phyloP scores from a whole-genome alignment of 35 echinoderm and acorn worm species.

The Apostichopus californicus region DNA sequence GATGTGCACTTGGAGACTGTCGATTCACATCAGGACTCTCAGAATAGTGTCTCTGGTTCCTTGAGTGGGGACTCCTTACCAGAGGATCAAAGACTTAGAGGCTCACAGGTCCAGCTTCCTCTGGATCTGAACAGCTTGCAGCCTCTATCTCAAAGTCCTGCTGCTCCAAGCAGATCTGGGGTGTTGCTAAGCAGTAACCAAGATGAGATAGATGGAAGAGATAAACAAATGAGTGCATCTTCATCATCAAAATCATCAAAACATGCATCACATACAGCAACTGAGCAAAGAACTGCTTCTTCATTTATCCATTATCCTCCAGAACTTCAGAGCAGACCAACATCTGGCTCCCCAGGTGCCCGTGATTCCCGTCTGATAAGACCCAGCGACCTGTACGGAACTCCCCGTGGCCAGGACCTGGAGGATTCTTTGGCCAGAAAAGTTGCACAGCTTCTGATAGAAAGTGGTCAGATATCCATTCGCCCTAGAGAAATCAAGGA shows the following conservation, averaged over 20 bases:
- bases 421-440: constrained; percentile 55
- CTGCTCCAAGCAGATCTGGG: constrained; percentile 36
- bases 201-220: neutral
- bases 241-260: neutral
- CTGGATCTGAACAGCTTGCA: constrained; percentile 45
- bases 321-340: constrained; percentile 43
- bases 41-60: constrained; percentile 24
- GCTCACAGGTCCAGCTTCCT: constrained; percentile 55
- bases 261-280: no score
- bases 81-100: constrained; percentile 36
- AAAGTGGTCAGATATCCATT: constrained; percentile 29
- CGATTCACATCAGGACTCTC: constrained; percentile 14
- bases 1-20: neutral
- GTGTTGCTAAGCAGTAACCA: constrained; percentile 18
- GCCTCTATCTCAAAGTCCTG: constrained; percentile 15
- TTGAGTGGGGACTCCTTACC: constrained; percentile 19
- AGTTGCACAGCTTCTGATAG: constrained; percentile 51
- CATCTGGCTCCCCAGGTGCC: neutral
- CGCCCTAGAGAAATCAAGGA: neutral
- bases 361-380: constrained; percentile 16
- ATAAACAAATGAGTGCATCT: neutral
- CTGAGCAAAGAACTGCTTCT: constrained; percentile 27
- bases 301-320: constrained; percentile 61
- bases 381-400: constrained; percentile 46
- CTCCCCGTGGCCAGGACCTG: constrained; percentile 8